These are phyloP conservation scores for Amphimedon queenslandica DNA, from an alignment of 37 sponge, comb jelly and placozoan genomes.

Conservation along the genomic window DNA sequence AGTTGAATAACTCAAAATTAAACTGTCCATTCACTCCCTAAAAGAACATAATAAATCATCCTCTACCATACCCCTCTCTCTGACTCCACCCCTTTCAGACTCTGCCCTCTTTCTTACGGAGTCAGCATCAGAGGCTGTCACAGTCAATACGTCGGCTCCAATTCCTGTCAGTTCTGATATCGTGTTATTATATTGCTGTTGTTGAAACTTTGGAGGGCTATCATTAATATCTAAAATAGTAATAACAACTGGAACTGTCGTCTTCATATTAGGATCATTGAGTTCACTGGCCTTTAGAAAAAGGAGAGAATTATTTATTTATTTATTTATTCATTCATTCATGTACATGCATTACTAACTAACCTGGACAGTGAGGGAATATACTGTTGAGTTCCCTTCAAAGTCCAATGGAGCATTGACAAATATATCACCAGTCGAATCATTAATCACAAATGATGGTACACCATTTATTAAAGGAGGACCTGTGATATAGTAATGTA, in stretches of 20 bases:
- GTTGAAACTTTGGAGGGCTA: conserved; percentile 38
- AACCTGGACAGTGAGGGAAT: conserved; percentile 40
- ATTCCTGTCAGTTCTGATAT: conserved; percentile 13
- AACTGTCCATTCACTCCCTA: conserved; percentile 38
- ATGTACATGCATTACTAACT: not conserved
- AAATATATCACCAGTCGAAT: conserved; percentile 32
- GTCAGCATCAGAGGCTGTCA: conserved; percentile 39
- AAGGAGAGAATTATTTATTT: not conserved
- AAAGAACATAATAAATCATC: not conserved
- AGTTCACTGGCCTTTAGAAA: conserved; percentile 19
- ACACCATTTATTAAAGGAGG: conserved; percentile 14
- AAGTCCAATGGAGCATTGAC: conserved; percentile 39
- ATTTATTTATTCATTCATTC: not conserved
- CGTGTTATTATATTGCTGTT: conserved; percentile 13
- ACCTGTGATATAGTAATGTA: no score
- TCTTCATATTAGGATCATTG: not conserved
- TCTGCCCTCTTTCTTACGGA: conserved; percentile 4
- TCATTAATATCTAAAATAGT: conserved; percentile 65
- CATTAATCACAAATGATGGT: conserved; percentile 33
- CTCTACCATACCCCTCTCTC: not conserved
- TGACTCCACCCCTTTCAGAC: not conserved
- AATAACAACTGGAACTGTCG: conserved; percentile 19
- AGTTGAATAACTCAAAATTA: conserved; percentile 15
- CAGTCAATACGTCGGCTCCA: conserved; percentile 1
- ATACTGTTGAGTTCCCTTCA: conserved; percentile 6